A percentile compares a stretch with the other conserved stretches of the same genome.
Conservation (phyloP, 2,888 invertebrate species). For the Neocrepidodera transversa region DNA sequence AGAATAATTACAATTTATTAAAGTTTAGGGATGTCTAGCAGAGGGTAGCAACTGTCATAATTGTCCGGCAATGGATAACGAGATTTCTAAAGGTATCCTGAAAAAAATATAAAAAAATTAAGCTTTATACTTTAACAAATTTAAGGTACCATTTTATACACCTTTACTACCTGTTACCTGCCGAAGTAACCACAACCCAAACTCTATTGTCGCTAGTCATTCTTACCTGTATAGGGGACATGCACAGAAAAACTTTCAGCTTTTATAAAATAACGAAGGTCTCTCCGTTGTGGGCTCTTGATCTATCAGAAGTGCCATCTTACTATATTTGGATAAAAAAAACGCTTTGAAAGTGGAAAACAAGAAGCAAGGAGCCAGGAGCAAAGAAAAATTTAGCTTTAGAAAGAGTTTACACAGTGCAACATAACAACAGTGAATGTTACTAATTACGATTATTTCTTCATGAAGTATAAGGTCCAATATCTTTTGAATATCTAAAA, state of each 20-base stretch:
- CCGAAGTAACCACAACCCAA: not conserved
- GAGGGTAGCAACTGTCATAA: not conserved
- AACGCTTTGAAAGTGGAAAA: no score
- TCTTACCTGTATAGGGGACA: constrained; percentile 2
- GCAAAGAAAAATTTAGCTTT: no score
- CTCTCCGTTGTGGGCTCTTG: not conserved
- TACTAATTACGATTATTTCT: no score
- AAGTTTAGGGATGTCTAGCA: not conserved
- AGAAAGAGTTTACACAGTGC: no score
- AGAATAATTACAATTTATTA: not conserved
- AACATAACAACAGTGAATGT: no score
- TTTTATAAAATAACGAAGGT: constrained; percentile 4
- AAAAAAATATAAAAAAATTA: not conserved
- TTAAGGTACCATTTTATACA: constrained; percentile 1
- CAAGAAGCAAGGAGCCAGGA: no score
- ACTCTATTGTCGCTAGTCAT: not conserved
- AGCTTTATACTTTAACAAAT: constrained; percentile 4
- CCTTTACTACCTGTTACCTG: constrained; percentile 10
- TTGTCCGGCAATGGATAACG: not conserved
- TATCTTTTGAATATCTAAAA: no score
- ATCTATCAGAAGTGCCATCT: no score
- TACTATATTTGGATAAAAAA: no score
- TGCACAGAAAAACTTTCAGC: not conserved
- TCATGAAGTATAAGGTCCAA: no score
- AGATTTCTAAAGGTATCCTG: not conserved